A percentile compares a stretch with the other conserved stretches of the same genome.
These are phyloP conservation scores for Hydropotes inermis DNA, from an alignment of 2,113 vertebrate species.

Conservation along the genomic window DNA sequence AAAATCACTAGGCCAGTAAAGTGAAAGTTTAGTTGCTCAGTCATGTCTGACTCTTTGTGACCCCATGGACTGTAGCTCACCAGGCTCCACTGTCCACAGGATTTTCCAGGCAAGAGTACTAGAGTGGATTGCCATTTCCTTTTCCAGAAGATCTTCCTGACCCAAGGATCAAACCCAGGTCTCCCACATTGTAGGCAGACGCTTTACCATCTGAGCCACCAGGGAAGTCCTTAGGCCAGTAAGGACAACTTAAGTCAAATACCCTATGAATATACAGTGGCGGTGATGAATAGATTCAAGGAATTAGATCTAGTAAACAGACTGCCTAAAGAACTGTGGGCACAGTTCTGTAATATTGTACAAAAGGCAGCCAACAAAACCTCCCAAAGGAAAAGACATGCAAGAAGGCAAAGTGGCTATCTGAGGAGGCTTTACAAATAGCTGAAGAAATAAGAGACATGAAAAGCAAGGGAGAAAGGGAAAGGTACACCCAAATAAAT, in stretches of 20 bases:
- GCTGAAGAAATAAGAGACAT: background rate
- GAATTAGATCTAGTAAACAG: background rate
- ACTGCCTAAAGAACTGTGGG: background rate
- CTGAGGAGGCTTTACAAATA: background rate
- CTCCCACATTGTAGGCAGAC: no score
- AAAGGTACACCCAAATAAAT: background rate
- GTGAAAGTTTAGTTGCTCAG: background rate
- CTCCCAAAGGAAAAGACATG: background rate
- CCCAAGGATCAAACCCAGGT: no score
- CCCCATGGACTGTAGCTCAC: no score
- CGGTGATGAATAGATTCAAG: background rate
- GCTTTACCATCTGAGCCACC: no score
- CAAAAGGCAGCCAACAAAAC: accelerated
- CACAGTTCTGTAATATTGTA: background rate
- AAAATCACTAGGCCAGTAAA: background rate
- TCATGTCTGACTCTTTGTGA: no score
- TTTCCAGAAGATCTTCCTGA: no score
- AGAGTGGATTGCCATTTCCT: no score
- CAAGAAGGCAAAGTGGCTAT: background rate
- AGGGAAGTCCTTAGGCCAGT: background rate
- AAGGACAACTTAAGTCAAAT: background rate
- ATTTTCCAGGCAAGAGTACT: no score
- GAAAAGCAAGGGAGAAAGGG: background rate
- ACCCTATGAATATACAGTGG: background rate
- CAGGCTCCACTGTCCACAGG: no score